These are phyloP conservation scores for Vulpes ferrilata DNA, from an alignment of 2,113 vertebrate genomes.

Conservation along the genomic window DNA sequence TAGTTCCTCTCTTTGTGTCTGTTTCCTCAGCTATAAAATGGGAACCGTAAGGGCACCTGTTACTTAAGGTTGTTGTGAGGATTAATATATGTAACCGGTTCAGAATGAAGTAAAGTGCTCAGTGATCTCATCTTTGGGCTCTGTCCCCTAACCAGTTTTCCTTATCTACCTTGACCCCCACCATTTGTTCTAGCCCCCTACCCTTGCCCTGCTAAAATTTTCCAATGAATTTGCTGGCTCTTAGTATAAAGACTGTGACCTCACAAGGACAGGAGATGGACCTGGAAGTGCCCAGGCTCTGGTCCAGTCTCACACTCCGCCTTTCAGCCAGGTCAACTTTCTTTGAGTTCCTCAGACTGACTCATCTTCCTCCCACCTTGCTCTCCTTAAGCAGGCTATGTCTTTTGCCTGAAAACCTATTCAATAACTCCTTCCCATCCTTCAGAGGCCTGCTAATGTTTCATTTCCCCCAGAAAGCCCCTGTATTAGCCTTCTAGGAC, in stretches of 20 bases:
- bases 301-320: background rate
- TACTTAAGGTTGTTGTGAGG: background rate
- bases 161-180: background rate
- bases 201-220: background rate
- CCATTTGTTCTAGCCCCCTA: background rate
- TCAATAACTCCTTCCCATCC: background rate
- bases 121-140: background rate
- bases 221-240: background rate
- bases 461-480: background rate
- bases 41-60: background rate
- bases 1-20: background rate
- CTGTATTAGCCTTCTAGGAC: background rate
- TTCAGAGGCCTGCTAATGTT: background rate
- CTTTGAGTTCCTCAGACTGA: background rate
- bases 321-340: background rate
- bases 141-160: background rate
- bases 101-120: background rate
- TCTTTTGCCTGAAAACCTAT: background rate
- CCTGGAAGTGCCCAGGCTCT: background rate
- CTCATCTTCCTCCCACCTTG: accelerated
- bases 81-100: background rate
- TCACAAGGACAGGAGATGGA: background rate
- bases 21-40: background rate
- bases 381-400: background rate
- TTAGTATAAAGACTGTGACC: background rate